phyloP scores from a whole-genome alignment of 2,113 vertebrate species.

The Larimichthys crocea region DNA sequence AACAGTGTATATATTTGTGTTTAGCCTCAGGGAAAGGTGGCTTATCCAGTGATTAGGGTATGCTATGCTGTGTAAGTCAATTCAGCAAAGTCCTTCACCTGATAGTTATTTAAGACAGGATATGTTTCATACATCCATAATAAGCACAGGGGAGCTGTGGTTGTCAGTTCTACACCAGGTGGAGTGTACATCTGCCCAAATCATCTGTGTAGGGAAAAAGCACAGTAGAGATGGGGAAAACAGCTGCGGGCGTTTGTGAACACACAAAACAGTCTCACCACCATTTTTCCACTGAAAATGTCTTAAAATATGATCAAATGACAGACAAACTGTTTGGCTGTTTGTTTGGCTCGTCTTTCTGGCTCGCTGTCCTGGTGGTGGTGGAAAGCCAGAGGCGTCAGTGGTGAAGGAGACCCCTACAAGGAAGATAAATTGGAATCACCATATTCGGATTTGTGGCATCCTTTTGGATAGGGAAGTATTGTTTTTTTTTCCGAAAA shows the following conservation, averaged over 20 bases:
- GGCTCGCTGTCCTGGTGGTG: conserved; percentile 40
- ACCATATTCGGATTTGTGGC: conserved; percentile 55
- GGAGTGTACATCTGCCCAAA: conserved; percentile 67
- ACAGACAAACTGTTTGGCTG: conserved; percentile 52
- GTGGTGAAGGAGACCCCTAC: conserved; percentile 43
- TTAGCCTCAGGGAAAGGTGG: conserved; percentile 17
- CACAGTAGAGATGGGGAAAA: conserved; percentile 61
- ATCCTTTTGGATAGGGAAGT: conserved; percentile 18
- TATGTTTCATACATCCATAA: conserved; percentile 60
- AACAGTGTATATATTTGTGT: conserved; percentile 30
- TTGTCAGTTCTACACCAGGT: conserved; percentile 61
- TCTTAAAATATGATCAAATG: conserved; percentile 55
- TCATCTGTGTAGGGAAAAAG: conserved; percentile 59
- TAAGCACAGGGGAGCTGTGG: conserved; percentile 45
- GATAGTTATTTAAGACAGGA: conserved; percentile 61
- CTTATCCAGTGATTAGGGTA: conserved; percentile 23
- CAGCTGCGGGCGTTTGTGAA: conserved; percentile 67
- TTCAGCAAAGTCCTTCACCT: conserved; percentile 33
- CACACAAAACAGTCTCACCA: conserved; percentile 46
- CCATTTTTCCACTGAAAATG: conserved; percentile 61
- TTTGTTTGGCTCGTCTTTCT: conserved; percentile 48
- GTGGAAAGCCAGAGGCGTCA: conserved; percentile 52
- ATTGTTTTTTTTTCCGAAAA: conserved; percentile 37
- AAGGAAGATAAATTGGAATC: conserved; percentile 35
- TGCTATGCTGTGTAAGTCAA: conserved; percentile 28